Evolutionary conservation across 1,140 invertebrate species (phyloP).

Genomic region (Stegodyphus mimosarum): DNA sequence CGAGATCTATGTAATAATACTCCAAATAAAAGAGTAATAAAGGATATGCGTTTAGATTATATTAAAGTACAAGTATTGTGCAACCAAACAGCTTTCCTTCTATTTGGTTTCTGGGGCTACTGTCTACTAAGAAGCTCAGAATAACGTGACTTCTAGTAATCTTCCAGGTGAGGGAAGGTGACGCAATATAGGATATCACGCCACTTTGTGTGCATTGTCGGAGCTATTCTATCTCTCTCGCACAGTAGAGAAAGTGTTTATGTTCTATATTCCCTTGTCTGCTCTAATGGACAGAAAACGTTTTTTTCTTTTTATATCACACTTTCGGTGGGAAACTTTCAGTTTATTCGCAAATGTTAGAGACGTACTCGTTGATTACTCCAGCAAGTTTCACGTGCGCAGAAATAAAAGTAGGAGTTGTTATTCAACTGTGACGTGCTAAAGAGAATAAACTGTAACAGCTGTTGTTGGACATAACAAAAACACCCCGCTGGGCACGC

Average conservation of each 20-base stretch:
- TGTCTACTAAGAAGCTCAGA: no score
- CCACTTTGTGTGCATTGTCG: slow-evolving; percentile 10
- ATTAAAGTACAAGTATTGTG: no score
- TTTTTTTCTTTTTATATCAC: background rate
- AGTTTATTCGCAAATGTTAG: slow-evolving; percentile 17
- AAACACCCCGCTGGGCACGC: no score
- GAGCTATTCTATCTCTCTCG: slow-evolving; percentile 1
- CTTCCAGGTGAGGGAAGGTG: background rate
- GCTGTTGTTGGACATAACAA: background rate
- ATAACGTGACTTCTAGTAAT: slow-evolving; percentile 18
- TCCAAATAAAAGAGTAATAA: no score
- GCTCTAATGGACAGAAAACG: slow-evolving; percentile 15
- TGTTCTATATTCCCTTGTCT: no score
- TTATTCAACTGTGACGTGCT: slow-evolving; percentile 15
- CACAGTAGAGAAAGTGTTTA: no score
- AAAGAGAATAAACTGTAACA: background rate
- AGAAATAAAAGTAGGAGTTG: background rate
- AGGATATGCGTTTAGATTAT: no score
- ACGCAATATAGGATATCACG: slow-evolving; percentile 41
- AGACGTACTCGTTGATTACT: background rate
- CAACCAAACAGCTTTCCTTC: no score
- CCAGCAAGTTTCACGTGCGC: background rate
- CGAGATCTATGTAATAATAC: no score
- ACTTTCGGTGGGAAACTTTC: slow-evolving; percentile 24
- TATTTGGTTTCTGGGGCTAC: no score